A percentile compares a stretch with the other conserved stretches of the same genome.
Evolutionary conservation across 1,140 invertebrate species (phyloP).

Genomic region (Lysiphlebus fabarum): DNA sequence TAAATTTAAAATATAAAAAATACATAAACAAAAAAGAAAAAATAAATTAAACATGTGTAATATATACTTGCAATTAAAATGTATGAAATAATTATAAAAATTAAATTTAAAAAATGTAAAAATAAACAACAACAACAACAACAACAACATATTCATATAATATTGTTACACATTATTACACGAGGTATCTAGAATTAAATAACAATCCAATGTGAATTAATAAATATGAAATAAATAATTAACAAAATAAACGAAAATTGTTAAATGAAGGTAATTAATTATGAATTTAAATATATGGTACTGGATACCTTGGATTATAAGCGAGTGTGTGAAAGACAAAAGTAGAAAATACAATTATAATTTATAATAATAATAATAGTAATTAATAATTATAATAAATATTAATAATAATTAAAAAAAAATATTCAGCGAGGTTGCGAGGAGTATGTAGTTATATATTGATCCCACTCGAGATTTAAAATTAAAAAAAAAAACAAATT

Average conservation of each 20-base stretch:
- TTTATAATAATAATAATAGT: background rate
- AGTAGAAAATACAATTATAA: no score
- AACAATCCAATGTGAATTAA: background rate
- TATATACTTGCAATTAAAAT: background rate
- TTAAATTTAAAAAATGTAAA: background rate
- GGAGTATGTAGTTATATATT: slow-evolving; percentile 5
- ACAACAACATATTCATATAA: background rate
- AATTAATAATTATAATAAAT: slow-evolving; percentile 4
- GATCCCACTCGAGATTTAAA: background rate
- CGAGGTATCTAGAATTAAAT: slow-evolving; percentile 2
- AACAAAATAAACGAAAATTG: background rate
- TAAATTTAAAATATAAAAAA: background rate
- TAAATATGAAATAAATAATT: background rate
- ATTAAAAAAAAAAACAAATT: background rate
- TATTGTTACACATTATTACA: background rate
- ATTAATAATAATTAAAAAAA: slow-evolving; percentile 1
- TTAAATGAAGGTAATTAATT: background rate
- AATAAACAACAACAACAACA: background rate
- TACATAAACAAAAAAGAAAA: slow-evolving; percentile 2
- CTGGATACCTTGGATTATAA: slow-evolving; percentile 8
- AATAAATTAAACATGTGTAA: slow-evolving; percentile 3
- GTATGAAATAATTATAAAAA: background rate
- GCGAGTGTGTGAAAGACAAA: background rate
- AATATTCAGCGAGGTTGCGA: slow-evolving; percentile 20
- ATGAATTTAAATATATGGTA: background rate